Conservation (phyloP, 2,113 vertebrate genomes). For the Synchiropus splendidus region DNA sequence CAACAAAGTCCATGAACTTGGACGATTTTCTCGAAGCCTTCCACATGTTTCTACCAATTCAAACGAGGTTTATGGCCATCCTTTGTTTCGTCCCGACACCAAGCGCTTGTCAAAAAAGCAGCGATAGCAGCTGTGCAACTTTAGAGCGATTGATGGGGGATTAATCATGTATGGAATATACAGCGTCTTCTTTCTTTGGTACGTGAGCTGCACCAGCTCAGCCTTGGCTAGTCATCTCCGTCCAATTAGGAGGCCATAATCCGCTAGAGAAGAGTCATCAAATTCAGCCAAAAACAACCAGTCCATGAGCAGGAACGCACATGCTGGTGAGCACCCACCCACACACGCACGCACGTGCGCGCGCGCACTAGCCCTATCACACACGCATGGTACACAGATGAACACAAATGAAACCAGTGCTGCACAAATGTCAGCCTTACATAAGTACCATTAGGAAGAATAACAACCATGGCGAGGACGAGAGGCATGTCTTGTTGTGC, state of each 20-base stretch:
- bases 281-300: conserved; percentile 59
- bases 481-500: conserved; percentile 20
- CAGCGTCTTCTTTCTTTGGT: too few species aligned
- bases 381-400: not conserved
- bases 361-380: not conserved
- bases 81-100: too few species aligned
- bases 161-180: too few species aligned
- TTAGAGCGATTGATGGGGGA: too few species aligned
- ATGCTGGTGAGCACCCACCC: conserved; percentile 22
- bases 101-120: too few species aligned
- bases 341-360: conserved; percentile 2
- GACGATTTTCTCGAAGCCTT: too few species aligned
- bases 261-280: conserved; percentile 64
- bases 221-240: conserved; percentile 58
- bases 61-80: too few species aligned
- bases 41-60: too few species aligned
- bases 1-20: too few species aligned
- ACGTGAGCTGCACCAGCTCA: conserved; percentile 12
- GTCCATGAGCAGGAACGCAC: conserved; percentile 37
- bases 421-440: conserved; percentile 43
- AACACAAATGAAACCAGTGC: conserved; percentile 1
- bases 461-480: conserved; percentile 27
- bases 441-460: conserved; percentile 51
- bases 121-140: too few species aligned
- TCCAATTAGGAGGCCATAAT: conserved; percentile 67